Evolutionary conservation across 1,140 invertebrate genomes (phyloP), one percentile per base, ranked within the genome.

Genomic region (Nasonia longicornis): DNA sequence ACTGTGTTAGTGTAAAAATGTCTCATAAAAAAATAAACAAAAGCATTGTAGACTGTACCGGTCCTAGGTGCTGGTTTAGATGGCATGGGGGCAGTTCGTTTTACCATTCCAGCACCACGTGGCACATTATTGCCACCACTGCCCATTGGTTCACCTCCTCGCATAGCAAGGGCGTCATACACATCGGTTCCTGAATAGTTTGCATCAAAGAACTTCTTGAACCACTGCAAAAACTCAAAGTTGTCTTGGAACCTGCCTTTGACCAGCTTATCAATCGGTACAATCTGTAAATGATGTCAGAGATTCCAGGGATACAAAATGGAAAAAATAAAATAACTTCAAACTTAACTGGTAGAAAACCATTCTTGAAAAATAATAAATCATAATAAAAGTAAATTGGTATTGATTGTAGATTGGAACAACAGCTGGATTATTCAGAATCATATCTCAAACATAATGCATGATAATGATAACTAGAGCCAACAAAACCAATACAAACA

Each of bases 151-250:
- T 97, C 95, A 83, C 96, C 96, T 85, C 95, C 95, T 85, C 98
- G 93, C 86, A 96, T 95, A 75, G 93, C 93, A 83, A 97, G 90
- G 67, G 98, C 94, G 93, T 98, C 96, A 91, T 99, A 99, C 63
- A 84, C 85, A 83, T 97, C 96, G 84, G 94, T 93, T 88, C 97
- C 97, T 89, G 95, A 94, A 92, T 98, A 98, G 93, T 99, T 99
- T 83, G 97, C 97, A 92, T 99, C 98, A 92, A 98, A 99, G 92
- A 99, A 99, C 91, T 98, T 98, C 93, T 99, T 99, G 93, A 99
- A 99, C 98, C 98, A 99, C 93, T 99, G 98, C 84, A 99, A 94
- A 93, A 99, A 99, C 91, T 99, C 98, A 93, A 99, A 99, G 93
- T 99, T 99, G 93, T 99, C 98, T 94, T 97, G 96, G 91, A 98